Percentiles rank a stretch among this genome's conserved stretches.
phyloP scores from a whole-genome alignment of 2,888 invertebrate genomes.

The Microplitis deprimator region DNA sequence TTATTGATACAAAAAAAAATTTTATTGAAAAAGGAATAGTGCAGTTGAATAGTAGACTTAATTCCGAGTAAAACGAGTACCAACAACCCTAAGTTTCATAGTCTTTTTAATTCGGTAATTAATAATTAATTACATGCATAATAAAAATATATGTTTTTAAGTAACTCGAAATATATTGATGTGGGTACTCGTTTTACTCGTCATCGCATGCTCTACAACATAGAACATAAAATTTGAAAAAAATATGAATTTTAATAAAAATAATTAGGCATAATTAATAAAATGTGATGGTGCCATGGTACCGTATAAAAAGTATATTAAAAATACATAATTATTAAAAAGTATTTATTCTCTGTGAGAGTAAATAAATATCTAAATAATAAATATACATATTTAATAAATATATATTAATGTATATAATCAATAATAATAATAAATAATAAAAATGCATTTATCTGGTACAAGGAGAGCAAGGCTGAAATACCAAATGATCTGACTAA shows the following conservation, averaged over 20 bases:
- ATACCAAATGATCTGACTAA: constrained; percentile 54
- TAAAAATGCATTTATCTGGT: constrained; percentile 44
- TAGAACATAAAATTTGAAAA: background rate
- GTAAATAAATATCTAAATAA: background rate
- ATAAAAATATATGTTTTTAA: too few relatives aligned
- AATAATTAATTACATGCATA: too few relatives aligned
- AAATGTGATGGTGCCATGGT: constrained; percentile 20
- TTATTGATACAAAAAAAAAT: too few relatives aligned
- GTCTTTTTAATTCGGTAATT: too few relatives aligned
- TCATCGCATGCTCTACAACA: background rate
- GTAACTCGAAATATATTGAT: too few relatives aligned
- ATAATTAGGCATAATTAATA: background rate
- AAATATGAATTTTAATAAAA: constrained; percentile 3
- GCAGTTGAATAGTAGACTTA: too few relatives aligned
- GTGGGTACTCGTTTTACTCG: background rate
- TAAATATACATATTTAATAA: constrained; percentile 2
- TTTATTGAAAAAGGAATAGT: too few relatives aligned
- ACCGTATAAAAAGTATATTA: constrained; percentile 14
- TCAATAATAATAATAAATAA: constrained; percentile 18
- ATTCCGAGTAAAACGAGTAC: too few relatives aligned
- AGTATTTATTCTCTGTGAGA: constrained; percentile 37
- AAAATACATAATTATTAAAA: constrained; percentile 9
- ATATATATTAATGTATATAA: constrained; percentile 16
- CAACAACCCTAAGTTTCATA: too few relatives aligned
- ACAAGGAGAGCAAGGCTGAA: constrained; percentile 56